phyloP scores from a whole-genome alignment of 2,888 invertebrate species.

The Meloe dianella region DNA sequence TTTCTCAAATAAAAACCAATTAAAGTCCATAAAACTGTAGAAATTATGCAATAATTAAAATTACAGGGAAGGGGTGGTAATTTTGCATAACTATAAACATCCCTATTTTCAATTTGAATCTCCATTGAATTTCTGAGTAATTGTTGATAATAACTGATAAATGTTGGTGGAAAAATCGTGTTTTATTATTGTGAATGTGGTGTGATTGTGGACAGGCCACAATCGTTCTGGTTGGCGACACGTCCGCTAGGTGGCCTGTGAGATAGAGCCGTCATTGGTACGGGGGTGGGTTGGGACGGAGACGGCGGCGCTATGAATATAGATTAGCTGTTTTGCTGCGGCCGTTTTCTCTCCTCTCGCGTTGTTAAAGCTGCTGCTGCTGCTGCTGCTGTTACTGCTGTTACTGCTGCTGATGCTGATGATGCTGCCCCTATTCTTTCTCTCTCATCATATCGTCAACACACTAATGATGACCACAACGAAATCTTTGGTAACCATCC shows the following conservation, averaged over 20 bases:
- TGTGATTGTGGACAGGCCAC: constrained; percentile 31
- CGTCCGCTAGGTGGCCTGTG: constrained; percentile 51
- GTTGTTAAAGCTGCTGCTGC: constrained; percentile 16
- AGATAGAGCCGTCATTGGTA: constrained; percentile 58
- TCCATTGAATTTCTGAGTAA: too few relatives aligned
- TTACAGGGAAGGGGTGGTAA: too few relatives aligned
- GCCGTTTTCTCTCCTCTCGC: constrained; percentile 28
- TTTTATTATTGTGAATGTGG: too few relatives aligned
- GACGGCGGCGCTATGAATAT: constrained; percentile 60
- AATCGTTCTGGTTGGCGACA: constrained; percentile 25
- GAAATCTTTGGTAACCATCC: background rate
- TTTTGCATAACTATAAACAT: too few relatives aligned
- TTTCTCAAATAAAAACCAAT: too few relatives aligned
- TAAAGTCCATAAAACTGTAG: too few relatives aligned
- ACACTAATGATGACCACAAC: background rate
- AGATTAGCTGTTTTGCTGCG: constrained; percentile 64
- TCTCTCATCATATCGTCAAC: constrained; percentile 21
- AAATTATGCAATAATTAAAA: too few relatives aligned
- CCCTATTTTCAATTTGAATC: too few relatives aligned
- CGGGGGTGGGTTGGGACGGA: constrained; percentile 44
- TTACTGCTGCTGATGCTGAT: constrained; percentile 16
- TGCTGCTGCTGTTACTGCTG: constrained; percentile 16
- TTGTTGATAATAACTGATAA: too few relatives aligned
- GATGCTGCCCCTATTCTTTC: constrained; percentile 12
- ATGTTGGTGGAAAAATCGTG: too few relatives aligned